phyloP scores from a whole-genome alignment of 2,113 vertebrate genomes.

The Atractosteus spatula region DNA sequence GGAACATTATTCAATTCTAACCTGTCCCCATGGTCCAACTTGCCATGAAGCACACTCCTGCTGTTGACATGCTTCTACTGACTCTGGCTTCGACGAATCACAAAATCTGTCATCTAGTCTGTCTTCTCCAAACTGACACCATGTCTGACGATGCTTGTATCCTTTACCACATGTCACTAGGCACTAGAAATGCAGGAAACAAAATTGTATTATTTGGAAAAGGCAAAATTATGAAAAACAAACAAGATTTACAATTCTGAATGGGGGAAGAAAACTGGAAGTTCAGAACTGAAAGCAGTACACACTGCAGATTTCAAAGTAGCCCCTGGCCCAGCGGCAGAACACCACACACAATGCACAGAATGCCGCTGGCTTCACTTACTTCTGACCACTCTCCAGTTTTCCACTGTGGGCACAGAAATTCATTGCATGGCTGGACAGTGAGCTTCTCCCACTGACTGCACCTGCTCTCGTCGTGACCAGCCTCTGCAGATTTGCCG shows the following conservation, averaged over 20 bases:
- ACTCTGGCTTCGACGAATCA: conserved; percentile 78
- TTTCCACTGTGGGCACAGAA: conserved; percentile 89
- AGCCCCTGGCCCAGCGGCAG: too few relatives aligned
- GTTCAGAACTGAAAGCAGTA: too few relatives aligned
- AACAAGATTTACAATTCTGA: too few relatives aligned
- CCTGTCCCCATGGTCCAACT: conserved; percentile 95
- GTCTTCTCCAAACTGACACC: conserved; percentile 94
- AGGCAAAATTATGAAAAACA: too few relatives aligned
- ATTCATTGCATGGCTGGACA: conserved; percentile 83
- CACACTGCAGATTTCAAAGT: too few relatives aligned
- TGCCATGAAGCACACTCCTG: conserved; percentile 97
- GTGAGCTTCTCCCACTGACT: conserved; percentile 84
- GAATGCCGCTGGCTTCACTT: conserved; percentile 33
- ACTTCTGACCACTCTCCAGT: conserved; percentile 95
- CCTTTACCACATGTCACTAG: conserved; percentile 95
- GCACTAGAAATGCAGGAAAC: conserved; percentile 65
- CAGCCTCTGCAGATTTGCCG: conserved; percentile 71
- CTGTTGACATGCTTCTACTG: conserved; percentile 84
- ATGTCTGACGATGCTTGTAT: conserved; percentile 88
- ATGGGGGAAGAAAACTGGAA: too few relatives aligned
- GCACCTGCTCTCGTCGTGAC: conserved; percentile 85
- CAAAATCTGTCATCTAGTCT: conserved; percentile 81
- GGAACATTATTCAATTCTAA: conserved; percentile 46
- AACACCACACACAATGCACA: neutral
- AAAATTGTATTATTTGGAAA: too few relatives aligned